phyloP scores from a whole-genome alignment of 2,113 vertebrate species.

The Cinclus cinclus region DNA sequence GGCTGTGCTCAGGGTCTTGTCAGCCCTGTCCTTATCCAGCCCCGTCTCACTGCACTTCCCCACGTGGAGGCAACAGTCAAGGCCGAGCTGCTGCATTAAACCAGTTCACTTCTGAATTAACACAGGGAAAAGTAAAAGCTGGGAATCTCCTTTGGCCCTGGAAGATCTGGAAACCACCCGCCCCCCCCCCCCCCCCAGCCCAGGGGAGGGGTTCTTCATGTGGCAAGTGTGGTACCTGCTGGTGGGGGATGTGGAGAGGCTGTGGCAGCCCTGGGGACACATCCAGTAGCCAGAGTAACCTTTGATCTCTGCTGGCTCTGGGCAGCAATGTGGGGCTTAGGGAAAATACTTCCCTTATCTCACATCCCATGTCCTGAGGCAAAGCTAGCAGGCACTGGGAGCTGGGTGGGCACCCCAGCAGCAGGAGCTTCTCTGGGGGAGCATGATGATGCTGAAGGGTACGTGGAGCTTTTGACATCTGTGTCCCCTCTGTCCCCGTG shows the following conservation, averaged over 20 bases:
- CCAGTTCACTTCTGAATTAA: background rate
- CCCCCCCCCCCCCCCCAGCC: no score
- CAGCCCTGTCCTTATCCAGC: background rate
- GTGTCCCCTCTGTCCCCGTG: background rate
- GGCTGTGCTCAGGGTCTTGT: background rate
- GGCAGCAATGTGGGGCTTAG: background rate
- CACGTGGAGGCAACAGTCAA: background rate
- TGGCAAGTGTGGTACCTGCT: background rate
- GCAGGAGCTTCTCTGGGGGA: background rate
- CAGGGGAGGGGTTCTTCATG: fast-evolving
- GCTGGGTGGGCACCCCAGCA: background rate
- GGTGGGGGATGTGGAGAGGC: background rate
- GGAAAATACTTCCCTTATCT: slow-evolving; percentile 36
- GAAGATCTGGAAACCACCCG: background rate
- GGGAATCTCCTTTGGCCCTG: background rate
- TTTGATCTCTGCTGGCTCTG: slow-evolving; percentile 16
- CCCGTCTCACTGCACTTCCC: background rate
- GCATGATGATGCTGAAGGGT: background rate
- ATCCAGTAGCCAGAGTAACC: slow-evolving; percentile 27
- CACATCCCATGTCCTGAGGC: background rate
- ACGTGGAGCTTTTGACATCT: background rate
- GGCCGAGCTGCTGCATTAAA: background rate
- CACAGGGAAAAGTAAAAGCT: background rate
- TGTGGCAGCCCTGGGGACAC: background rate
- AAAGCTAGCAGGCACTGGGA: background rate